Percentiles rank a stretch among this genome's conserved stretches.
phyloP scores from a whole-genome alignment of 2,113 vertebrate species.

The Cervus canadensis region DNA sequence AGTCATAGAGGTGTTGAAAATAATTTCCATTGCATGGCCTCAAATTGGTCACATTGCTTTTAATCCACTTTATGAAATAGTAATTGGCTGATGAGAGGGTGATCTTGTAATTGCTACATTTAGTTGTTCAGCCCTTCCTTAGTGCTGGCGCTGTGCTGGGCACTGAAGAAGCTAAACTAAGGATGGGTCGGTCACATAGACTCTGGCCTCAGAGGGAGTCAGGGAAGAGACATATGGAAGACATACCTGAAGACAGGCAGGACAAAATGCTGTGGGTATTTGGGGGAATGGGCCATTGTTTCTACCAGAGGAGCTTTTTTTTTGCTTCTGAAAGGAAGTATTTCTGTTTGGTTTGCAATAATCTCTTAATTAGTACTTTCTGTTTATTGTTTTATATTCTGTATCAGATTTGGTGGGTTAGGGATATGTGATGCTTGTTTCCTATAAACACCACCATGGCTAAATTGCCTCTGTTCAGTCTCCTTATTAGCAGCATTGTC shows the following conservation, averaged over 20 bases:
- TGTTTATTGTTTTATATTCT: background rate
- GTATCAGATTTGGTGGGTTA: background rate
- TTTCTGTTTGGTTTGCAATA: background rate
- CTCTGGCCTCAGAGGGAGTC: background rate
- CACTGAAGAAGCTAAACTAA: background rate
- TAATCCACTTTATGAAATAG: background rate
- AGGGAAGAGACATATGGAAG: background rate
- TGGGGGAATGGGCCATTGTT: background rate
- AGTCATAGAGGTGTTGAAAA: background rate
- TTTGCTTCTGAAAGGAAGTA: background rate
- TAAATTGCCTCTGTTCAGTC: background rate
- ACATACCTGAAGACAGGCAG: background rate
- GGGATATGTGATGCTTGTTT: background rate
- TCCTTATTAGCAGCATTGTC: background rate
- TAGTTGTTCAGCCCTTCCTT: background rate
- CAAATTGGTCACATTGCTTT: background rate
- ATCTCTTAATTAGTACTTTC: background rate
- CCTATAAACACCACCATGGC: background rate
- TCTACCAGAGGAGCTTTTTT: background rate
- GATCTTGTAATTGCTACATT: background rate
- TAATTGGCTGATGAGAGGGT: background rate
- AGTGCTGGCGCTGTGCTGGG: background rate
- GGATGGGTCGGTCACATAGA: fast-evolving
- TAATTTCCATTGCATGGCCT: background rate
- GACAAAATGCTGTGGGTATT: background rate